Conservation (phyloP, 1,140 invertebrate genomes). For the Nilaparvata lugens region DNA sequence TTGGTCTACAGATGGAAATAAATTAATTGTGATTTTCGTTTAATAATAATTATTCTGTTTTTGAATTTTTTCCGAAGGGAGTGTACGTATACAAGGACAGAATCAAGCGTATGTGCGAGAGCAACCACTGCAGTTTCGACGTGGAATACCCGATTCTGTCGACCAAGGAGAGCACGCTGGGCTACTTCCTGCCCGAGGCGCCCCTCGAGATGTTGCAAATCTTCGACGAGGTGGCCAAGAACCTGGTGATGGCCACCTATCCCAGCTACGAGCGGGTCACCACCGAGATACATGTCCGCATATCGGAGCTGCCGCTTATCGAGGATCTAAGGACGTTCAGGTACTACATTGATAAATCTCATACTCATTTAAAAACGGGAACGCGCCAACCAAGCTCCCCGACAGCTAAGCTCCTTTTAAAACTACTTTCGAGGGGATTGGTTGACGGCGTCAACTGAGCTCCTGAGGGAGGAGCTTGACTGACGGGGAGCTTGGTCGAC, state of each 20-base stretch:
- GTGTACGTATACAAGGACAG: slow-evolving; percentile 88
- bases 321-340: slow-evolving; percentile 92
- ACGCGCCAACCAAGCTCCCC: no score
- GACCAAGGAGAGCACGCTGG: slow-evolving; percentile 81
- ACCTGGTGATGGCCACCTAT: slow-evolving; percentile 89
- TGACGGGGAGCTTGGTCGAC: no score
- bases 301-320: slow-evolving; percentile 88
- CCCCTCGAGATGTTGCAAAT: slow-evolving; percentile 92
- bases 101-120: slow-evolving; percentile 91
- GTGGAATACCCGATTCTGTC: slow-evolving; percentile 91
- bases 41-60: no score
- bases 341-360: no score
- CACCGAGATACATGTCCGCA: slow-evolving; percentile 85
- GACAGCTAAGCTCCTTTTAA: no score
- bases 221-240: slow-evolving; percentile 89
- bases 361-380: no score
- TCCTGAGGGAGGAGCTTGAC: no score
- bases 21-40: no score
- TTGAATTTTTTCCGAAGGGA: no score
- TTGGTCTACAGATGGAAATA: no score
- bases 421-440: no score
- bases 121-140: slow-evolving; percentile 81
- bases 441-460: no score
- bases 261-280: slow-evolving; percentile 94
- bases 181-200: slow-evolving; percentile 95